Evolutionary conservation across 2,888 invertebrate genomes (phyloP).

Genomic region (Drosophila percnosoma): DNA sequence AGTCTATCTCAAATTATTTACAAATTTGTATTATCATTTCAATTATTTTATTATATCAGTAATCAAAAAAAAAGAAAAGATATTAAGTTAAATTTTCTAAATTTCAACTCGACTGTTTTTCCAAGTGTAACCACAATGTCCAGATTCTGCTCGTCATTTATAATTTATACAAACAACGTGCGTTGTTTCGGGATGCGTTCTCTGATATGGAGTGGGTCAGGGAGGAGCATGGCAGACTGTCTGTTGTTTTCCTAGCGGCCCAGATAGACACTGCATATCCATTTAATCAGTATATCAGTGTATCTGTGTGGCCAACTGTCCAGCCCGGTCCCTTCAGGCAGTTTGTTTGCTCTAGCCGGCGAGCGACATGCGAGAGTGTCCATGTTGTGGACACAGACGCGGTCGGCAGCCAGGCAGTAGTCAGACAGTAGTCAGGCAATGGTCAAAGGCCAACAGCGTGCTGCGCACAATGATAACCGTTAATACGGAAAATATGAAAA

Average conservation of each 20-base stretch:
- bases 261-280: conserved; percentile 66
- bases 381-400: conserved; percentile 47
- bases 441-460: conserved; percentile 11
- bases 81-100: background rate
- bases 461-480: conserved; percentile 48
- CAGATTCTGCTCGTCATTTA: conserved; percentile 59
- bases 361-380: conserved; percentile 40
- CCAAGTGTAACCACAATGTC: background rate
- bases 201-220: background rate
- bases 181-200: conserved; percentile 1
- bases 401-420: conserved; percentile 20
- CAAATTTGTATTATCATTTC: background rate
- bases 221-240: conserved; percentile 21
- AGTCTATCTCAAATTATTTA: too few species aligned
- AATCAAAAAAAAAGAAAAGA: background rate
- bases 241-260: conserved; percentile 50
- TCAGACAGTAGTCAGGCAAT: background rate
- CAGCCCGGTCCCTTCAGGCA: conserved; percentile 13
- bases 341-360: conserved; percentile 40
- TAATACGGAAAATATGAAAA: conserved; percentile 69
- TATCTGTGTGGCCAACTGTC: conserved; percentile 39
- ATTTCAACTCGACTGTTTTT: background rate
- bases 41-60: background rate
- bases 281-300: conserved; percentile 70
- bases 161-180: conserved; percentile 58